Evolutionary conservation across 2,888 invertebrate species (phyloP).

Genomic region (Lycophotia porphyrea): DNA sequence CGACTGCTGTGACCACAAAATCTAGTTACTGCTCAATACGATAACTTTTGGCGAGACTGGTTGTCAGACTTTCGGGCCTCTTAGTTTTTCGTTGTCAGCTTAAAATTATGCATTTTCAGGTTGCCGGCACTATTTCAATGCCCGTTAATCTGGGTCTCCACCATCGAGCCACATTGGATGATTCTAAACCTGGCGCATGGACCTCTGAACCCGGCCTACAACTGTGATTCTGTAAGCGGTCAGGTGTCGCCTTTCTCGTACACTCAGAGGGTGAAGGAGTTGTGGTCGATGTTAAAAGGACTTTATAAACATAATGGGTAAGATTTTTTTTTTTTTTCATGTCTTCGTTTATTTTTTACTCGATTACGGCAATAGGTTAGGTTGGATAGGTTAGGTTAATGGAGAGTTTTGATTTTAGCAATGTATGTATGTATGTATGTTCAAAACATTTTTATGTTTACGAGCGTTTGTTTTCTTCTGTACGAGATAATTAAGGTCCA

Average conservation of each 20-base stretch:
- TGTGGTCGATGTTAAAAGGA: conserved; percentile 33
- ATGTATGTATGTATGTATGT: no score
- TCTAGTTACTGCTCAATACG: no score
- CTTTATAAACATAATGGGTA: conserved; percentile 24
- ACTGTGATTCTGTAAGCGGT: conserved; percentile 47
- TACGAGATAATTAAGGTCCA: not conserved
- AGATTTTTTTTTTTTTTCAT: conserved; percentile 14
- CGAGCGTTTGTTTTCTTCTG: not conserved
- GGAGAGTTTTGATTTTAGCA: no score
- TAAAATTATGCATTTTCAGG: conserved; percentile 62
- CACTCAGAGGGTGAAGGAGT: conserved; percentile 55
- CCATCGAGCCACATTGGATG: conserved; percentile 71
- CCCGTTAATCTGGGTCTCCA: conserved; percentile 77
- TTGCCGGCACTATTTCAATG: conserved; percentile 72
- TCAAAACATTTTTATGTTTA: no score
- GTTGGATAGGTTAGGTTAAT: no score
- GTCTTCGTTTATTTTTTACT: not conserved
- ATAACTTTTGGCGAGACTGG: no score
- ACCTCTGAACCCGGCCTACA: conserved; percentile 69
- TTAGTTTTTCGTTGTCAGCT: no score
- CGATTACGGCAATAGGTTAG: not conserved
- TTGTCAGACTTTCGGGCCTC: no score
- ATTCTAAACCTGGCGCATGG: conserved; percentile 68
- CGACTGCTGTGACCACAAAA: no score
- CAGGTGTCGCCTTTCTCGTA: conserved; percentile 71